Conservation (phyloP, 2,797 vertebrate genomes). For the Eulemur mongoz region DNA sequence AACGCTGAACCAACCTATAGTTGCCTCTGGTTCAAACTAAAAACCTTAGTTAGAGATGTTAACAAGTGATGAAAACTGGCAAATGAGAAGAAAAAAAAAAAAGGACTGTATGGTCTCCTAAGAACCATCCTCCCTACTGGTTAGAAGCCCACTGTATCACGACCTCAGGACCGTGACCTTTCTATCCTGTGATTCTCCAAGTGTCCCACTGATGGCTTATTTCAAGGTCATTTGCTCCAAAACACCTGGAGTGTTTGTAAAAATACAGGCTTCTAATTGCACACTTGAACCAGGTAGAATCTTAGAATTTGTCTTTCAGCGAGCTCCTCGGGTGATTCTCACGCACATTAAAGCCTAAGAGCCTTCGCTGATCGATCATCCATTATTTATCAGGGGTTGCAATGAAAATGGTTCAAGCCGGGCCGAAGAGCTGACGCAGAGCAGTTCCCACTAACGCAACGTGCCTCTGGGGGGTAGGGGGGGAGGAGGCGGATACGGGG, state of each 20-base stretch:
- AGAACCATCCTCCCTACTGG: neutral
- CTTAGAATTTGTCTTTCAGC: neutral
- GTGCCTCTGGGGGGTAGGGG: neutral
- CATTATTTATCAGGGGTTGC: neutral
- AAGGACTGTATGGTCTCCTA: neutral
- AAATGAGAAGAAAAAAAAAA: neutral
- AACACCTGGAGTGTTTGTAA: neutral
- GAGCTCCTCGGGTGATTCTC: neutral
- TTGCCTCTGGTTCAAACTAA: neutral
- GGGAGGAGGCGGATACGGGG: too few relatives aligned
- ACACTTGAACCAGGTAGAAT: neutral
- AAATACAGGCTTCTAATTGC: neutral
- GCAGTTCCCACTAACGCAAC: neutral
- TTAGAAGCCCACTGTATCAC: neutral
- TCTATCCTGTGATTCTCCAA: neutral
- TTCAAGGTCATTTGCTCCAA: neutral
- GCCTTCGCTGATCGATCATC: neutral
- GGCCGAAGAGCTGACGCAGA: neutral
- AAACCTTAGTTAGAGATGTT: neutral
- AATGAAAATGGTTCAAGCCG: neutral
- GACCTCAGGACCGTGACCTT: neutral
- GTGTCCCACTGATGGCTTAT: neutral
- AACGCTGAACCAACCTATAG: neutral
- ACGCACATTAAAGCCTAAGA: neutral
- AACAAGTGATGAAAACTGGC: neutral